These are phyloP conservation scores for Threskiornis aethiopicus DNA, from an alignment of 2,797 vertebrate species.

Conservation along the genomic window DNA sequence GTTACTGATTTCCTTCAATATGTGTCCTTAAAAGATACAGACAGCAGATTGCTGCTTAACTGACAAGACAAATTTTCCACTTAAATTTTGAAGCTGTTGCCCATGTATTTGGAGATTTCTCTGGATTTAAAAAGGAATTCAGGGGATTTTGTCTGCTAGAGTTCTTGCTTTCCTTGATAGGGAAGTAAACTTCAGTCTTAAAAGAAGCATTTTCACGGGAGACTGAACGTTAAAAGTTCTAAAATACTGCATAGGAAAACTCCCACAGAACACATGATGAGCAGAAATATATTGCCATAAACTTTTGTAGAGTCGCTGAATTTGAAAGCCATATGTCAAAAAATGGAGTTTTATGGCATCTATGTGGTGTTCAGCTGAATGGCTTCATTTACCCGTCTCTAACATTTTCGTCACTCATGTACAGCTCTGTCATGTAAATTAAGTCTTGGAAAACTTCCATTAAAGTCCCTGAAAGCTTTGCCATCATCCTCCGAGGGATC, in stretches of 20 bases:
- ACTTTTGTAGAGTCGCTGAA: not conserved
- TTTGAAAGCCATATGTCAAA: constrained; percentile 18
- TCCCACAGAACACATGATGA: constrained; percentile 46
- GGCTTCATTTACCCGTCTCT: not conserved
- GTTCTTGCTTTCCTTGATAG: constrained; percentile 28
- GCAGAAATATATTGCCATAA: not conserved
- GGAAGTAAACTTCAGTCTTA: not conserved
- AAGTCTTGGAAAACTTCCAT: not conserved
- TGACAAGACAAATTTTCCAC: not conserved
- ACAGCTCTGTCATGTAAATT: not conserved
- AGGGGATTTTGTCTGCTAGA: not conserved
- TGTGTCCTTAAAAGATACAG: not conserved
- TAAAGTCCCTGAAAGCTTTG: not conserved
- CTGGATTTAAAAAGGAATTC: not conserved
- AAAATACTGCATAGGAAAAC: constrained; percentile 6
- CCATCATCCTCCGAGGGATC: not conserved
- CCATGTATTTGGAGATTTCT: not conserved
- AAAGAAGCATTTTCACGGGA: constrained; percentile 15
- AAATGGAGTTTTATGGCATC: not conserved
- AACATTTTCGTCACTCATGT: not conserved
- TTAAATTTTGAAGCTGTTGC: not conserved
- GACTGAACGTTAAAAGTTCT: not conserved
- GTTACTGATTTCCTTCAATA: not conserved
- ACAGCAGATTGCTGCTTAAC: not conserved
- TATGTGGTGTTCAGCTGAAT: not conserved